phyloP scores from a whole-genome alignment of 2,888 invertebrate species.

The Taenaris catops region DNA sequence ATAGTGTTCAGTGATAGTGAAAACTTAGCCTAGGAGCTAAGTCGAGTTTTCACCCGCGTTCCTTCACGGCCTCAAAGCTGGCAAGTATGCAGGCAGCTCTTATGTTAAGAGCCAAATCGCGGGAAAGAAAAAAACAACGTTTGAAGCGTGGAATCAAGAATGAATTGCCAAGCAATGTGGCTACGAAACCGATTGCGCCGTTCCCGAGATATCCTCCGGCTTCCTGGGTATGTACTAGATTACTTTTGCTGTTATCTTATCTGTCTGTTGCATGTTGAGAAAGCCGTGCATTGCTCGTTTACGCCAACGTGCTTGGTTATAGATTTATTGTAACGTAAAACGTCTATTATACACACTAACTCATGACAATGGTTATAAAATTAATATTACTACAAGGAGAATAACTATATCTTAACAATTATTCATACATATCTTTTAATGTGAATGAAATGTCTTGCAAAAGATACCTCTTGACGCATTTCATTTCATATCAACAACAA shows the following conservation, averaged over 20 bases:
- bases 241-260: conserved; percentile 13
- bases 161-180: conserved; percentile 92
- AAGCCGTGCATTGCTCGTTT: conserved; percentile 23
- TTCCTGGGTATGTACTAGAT: conserved; percentile 81
- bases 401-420: too few species aligned
- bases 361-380: too few species aligned
- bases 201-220: conserved; percentile 93
- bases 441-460: too few species aligned
- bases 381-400: too few species aligned
- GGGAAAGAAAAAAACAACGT: conserved; percentile 90
- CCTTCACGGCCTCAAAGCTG: conserved; percentile 66
- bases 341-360: too few species aligned
- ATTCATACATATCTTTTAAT: too few species aligned
- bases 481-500: too few species aligned
- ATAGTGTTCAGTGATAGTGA: conserved; percentile 20
- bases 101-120: conserved; percentile 94
- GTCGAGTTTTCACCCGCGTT: conserved; percentile 39
- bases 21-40: conserved; percentile 32
- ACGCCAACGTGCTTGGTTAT: conserved; percentile 21
- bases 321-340: too few species aligned
- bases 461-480: too few species aligned
- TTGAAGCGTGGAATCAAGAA: conserved; percentile 85
- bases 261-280: conserved; percentile 20
- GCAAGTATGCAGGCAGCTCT: conserved; percentile 96
- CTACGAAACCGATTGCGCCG: conserved; percentile 91